These are phyloP conservation scores for Agrotis puta DNA, from an alignment of 2,888 invertebrate genomes.

Conservation along the genomic window DNA sequence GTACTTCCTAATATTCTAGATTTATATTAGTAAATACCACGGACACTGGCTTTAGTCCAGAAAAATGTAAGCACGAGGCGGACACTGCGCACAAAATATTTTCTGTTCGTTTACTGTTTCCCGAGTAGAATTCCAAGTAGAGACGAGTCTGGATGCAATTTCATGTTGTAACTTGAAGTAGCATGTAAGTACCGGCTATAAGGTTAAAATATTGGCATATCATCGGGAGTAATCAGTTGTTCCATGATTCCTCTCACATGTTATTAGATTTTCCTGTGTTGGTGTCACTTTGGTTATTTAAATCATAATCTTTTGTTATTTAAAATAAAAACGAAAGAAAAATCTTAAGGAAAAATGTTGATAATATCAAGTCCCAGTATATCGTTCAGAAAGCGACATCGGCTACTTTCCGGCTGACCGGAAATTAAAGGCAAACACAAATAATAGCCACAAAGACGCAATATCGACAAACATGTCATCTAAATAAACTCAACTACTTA, in stretches of 20 bases:
- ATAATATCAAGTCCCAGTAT: background rate
- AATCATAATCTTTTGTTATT: background rate
- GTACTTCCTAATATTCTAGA: background rate
- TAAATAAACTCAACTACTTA: slow-evolving; percentile 2
- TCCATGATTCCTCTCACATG: background rate
- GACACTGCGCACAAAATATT: background rate
- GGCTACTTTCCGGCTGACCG: slow-evolving; percentile 21
- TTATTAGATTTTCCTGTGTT: slow-evolving; percentile 5
- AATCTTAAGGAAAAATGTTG: background rate
- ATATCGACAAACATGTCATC: slow-evolving; percentile 17
- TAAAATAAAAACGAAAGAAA: background rate
- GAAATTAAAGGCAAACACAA: slow-evolving; percentile 52
- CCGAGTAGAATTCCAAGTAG: slow-evolving; percentile 16
- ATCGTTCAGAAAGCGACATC: background rate
- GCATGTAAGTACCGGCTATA: background rate
- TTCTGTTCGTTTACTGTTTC: slow-evolving; percentile 21
- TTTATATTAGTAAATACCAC: slow-evolving; percentile 10
- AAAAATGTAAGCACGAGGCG: background rate
- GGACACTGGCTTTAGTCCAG: slow-evolving; percentile 7
- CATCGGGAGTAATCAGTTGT: slow-evolving; percentile 4
- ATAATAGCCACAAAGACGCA: slow-evolving; percentile 29
- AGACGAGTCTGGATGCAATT: slow-evolving; percentile 12
- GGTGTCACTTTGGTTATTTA: background rate
- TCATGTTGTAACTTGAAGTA: background rate
- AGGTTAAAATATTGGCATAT: background rate